Conservation (phyloP, 2,888 invertebrate genomes). For the Leucania comma region DNA sequence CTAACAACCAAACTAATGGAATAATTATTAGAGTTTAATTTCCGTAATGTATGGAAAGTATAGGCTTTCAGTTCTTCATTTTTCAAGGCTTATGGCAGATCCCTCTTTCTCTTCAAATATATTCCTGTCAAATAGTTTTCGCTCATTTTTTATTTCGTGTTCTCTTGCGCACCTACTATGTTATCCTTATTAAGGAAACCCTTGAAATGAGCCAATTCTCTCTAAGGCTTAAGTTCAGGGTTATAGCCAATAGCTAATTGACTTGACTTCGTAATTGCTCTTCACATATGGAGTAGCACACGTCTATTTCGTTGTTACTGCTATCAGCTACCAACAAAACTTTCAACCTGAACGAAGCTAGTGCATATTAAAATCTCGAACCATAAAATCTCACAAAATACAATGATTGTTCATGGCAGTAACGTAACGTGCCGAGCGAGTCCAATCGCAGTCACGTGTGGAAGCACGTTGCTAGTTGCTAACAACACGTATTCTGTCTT, state of each 20-base stretch:
- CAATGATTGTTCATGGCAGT: conserved; percentile 32
- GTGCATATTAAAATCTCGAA: conserved; percentile 27
- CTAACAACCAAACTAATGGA: conserved; percentile 8
- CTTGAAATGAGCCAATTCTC: neutral
- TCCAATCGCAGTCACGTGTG: conserved; percentile 53
- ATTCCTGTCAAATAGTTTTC: neutral
- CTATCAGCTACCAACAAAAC: neutral
- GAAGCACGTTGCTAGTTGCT: conserved; percentile 44
- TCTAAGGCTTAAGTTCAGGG: conserved; percentile 8
- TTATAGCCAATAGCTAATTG: conserved; percentile 5
- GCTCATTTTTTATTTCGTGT: neutral
- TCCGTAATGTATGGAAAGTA: neutral
- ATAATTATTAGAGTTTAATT: neutral
- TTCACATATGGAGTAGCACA: neutral
- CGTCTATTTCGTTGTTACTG: neutral
- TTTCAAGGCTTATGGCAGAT: neutral
- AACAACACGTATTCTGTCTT: conserved; percentile 16
- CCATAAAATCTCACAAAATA: conserved; percentile 30
- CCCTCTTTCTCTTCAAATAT: neutral
- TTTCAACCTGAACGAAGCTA: conserved; percentile 21
- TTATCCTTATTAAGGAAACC: conserved; percentile 28
- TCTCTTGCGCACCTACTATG: neutral
- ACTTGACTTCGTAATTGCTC: neutral
- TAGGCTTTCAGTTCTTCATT: neutral
- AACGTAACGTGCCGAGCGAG: conserved; percentile 13